Evolutionary conservation across 2,113 vertebrate species (phyloP).

Genomic region (Chascanopsetta lugubris): DNA sequence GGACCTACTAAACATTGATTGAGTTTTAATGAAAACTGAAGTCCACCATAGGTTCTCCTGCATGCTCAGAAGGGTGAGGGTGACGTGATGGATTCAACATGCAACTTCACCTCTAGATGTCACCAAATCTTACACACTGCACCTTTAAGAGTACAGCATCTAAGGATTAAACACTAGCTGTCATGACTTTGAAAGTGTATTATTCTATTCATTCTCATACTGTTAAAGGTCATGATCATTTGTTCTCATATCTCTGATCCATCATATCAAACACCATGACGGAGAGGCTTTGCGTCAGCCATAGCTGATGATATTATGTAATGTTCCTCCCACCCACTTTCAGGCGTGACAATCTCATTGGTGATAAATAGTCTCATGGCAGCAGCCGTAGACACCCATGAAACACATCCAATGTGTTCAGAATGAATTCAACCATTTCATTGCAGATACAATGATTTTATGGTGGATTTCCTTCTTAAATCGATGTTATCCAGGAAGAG

Average conservation of each 20-base stretch:
- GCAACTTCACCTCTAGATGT: no score
- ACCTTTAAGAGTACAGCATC: no score
- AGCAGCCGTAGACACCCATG: conserved; percentile 14
- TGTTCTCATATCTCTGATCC: not conserved
- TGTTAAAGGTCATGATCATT: conserved; percentile 12
- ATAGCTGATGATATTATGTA: conserved; percentile 15
- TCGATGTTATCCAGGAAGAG: conserved; percentile 11
- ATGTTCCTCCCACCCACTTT: conserved; percentile 14
- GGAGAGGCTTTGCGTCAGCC: not conserved
- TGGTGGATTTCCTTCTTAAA: conserved; percentile 25
- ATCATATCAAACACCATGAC: not conserved
- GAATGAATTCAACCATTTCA: conserved; percentile 11
- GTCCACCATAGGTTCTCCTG: no score
- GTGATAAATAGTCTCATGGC: conserved; percentile 44
- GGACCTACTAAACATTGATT: no score
- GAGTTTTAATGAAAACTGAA: no score
- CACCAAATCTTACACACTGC: no score
- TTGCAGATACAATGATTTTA: conserved; percentile 47
- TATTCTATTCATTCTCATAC: not conserved
- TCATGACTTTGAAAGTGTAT: no score
- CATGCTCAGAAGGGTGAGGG: no score
- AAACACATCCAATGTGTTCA: conserved; percentile 16
- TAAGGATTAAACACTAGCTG: no score
- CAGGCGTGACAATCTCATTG: conserved; percentile 56
- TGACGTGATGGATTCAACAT: no score